These are phyloP conservation scores for Drosophila koepferae DNA, from an alignment of 2,888 invertebrate genomes.

Conservation along the genomic window DNA sequence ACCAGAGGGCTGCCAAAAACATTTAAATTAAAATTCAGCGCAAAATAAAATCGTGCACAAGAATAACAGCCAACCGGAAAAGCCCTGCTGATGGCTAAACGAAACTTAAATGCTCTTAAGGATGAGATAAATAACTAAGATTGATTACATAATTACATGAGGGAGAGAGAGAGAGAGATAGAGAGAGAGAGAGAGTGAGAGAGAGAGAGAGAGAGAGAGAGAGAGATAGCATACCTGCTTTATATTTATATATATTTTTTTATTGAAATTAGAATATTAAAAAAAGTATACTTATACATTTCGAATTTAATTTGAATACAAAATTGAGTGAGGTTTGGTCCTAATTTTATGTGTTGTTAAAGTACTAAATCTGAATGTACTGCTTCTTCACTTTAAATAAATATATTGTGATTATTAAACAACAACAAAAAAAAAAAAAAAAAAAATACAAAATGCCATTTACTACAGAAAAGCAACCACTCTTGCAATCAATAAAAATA, in stretches of 20 bases:
- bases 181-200: not conserved
- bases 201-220: not conserved
- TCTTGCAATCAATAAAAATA: not conserved
- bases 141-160: not conserved
- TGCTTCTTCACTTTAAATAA: no score
- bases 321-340: no score
- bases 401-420: no score
- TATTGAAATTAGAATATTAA: not conserved
- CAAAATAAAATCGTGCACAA: constrained; percentile 41
- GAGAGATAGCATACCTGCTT: not conserved
- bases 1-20: constrained; percentile 72
- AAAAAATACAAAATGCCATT: no score
- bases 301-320: no score
- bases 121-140: not conserved
- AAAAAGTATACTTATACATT: no score
- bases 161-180: no score
- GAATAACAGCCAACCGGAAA: constrained; percentile 27
- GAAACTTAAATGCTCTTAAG: constrained; percentile 31
- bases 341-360: no score
- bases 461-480: not conserved
- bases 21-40: constrained; percentile 76
- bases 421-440: no score
- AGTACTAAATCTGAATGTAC: no score
- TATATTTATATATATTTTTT: not conserved
- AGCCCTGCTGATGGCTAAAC: constrained; percentile 10